phyloP scores from a whole-genome alignment of 2,797 vertebrate species.

The Sebastes taczanowskii region DNA sequence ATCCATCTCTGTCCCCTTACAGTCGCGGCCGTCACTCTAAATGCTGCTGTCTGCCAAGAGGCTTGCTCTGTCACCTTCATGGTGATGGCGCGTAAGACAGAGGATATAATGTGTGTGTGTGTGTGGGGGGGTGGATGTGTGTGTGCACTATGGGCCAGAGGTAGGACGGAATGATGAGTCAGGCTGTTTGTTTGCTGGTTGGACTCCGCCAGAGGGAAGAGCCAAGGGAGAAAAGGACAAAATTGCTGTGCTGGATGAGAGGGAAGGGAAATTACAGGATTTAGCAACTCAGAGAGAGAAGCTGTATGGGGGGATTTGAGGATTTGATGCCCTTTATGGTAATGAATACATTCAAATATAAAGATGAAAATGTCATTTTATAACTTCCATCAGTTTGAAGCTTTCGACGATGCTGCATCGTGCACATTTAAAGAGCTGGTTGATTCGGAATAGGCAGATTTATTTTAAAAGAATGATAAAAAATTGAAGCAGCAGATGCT shows the following conservation, averaged over 20 bases:
- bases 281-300: constrained; percentile 1
- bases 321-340: not conserved
- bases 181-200: constrained; percentile 55
- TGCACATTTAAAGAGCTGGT: not conserved
- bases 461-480: not conserved
- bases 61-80: constrained; percentile 70
- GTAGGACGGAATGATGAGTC: constrained; percentile 65
- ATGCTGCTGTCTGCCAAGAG: constrained; percentile 62
- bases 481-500: not conserved
- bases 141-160: constrained; percentile 20
- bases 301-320: not conserved
- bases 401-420: not conserved
- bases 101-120: constrained; percentile 50
- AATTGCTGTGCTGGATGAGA: constrained; percentile 2
- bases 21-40: constrained; percentile 47
- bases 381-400: not conserved
- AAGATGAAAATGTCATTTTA: not conserved
- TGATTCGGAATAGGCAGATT: not conserved
- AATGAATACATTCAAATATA: not conserved
- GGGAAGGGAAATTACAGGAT: constrained; percentile 1
- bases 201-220: constrained; percentile 24
- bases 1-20: constrained; percentile 63
- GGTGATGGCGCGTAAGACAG: constrained; percentile 52
- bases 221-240: constrained; percentile 27
- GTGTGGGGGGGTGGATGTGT: constrained; percentile 1